Base-by-base conservation (phyloP, 2,888 invertebrate species). In the Cyclophora albipunctata region DNA sequence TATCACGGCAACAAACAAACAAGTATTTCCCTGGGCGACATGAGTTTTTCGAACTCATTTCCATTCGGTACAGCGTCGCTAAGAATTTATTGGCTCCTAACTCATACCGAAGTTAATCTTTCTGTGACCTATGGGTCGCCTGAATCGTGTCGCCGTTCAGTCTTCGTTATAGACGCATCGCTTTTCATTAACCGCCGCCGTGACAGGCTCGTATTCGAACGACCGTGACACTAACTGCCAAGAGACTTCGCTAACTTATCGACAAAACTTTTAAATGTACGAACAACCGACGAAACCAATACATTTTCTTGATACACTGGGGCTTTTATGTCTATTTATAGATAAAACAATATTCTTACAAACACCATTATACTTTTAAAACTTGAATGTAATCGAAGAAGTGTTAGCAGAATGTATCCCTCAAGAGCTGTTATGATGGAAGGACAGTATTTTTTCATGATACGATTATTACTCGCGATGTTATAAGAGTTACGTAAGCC, bases 1-100 rank as follows among this genome's bases (percentile, higher is more conserved):
- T 74, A 74, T 79, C 78, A 75, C 72, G 72, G 75, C 69, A 73
- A 72, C 76, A 79, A 82, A 84, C 81, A 83, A 81, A 78, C 77
- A 79, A 78, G 59, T 82, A 79, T 78, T 79, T 77, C 60, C 64
- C 64, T 64, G 62, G 66, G 69, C 69, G 73, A 75, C 73, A 66
- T 66, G 73, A 81, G 68, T 78, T 84, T 74, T 71, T 62, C 69
- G 60, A 80, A 77, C 77, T 81, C 71, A 82, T 82, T 83, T 78
- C 71, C 79, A 78, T 82, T 71, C 64, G 68, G 57, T 66, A 69
- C 63, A 67, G 69, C 63, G 72, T 72, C 66, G 66, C 57, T 59
- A 69, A 69, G 67, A 75, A 76, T 77, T 75, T 78, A 78, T 79
- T 72, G 71, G 66, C 62, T 64, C 59, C 58, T 54, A 55, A 51